Evolutionary conservation across 2,113 vertebrate genomes (phyloP), one percentile per base, ranked within the genome.

Genomic region (Clupea harengus): DNA sequence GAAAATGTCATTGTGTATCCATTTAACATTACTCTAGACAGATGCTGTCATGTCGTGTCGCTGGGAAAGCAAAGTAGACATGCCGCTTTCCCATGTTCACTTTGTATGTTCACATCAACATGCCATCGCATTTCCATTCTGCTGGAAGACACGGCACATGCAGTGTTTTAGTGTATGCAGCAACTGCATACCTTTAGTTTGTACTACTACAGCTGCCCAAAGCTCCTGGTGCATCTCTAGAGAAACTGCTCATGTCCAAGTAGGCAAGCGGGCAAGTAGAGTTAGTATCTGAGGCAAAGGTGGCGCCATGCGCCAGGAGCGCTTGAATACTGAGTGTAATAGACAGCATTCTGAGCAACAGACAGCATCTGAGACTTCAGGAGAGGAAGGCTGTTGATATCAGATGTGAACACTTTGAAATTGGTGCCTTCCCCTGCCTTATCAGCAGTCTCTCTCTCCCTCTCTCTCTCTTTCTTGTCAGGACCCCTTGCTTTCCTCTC

Each of bases 381-480:
- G 28, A 39, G 72, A 78, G 72, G 39, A 78, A 32, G 72, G 72
- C 72, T 78, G 72, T 78, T 78, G 72, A 78, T 78, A 78, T 78
- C 72, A 78, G 32, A 78, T 78, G 72, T 78, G 72, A 78, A 32
- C 28, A 44, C 72, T 78, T 15, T 78, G 72, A 78, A 78, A 78
- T 39, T 39, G 72, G 28, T 39, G 72, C 47, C 64, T n/a, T 82
- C 67, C 47, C 20, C 67, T 52, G 49, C 64, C 82, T 86, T 83
- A 78, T 32, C 18, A 52, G 28, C 81, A 39, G 60, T 28, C 10
- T n/a, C 28, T 47, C 72, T 75, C 25, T 75, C 25, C 13, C 67
- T 75, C 67, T 39, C 72, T 44, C 72, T 18, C 72, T 78, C 72
- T 57, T 20, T 57, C 52, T 86, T 83, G 64, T 45, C 85, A 83